A percentile compares a stretch with the other conserved stretches of the same genome.
Evolutionary conservation across 2,888 invertebrate genomes (phyloP).

Genomic region (Boloria euphrosyne): DNA sequence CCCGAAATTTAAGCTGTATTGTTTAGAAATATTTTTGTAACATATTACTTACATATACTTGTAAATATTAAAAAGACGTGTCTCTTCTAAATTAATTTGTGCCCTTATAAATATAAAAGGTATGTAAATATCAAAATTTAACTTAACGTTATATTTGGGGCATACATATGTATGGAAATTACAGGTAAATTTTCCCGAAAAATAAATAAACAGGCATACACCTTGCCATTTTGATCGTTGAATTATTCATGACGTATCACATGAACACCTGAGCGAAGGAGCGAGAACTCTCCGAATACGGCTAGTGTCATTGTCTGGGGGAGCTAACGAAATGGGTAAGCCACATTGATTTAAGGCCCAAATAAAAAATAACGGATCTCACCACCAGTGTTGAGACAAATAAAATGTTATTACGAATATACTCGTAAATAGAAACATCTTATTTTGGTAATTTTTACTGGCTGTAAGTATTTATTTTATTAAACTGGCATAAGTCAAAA

Average conservation of each 20-base stretch:
- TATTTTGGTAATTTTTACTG: background rate
- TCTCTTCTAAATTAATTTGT: slow-evolving; percentile 24
- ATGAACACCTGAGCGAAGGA: slow-evolving; percentile 61
- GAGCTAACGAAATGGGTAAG: slow-evolving; percentile 69
- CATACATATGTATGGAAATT: slow-evolving; percentile 60
- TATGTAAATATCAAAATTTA: slow-evolving; percentile 32
- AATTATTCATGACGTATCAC: slow-evolving; percentile 79
- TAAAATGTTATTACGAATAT: slow-evolving; percentile 52
- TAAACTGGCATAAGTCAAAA: background rate
- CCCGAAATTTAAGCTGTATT: background rate
- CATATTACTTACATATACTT: slow-evolving; percentile 2
- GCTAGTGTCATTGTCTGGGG: slow-evolving; percentile 56
- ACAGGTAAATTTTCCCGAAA: slow-evolving; percentile 65
- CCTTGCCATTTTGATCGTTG: slow-evolving; percentile 79
- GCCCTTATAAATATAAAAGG: slow-evolving; percentile 19
- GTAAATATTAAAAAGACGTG: background rate
- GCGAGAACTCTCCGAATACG: slow-evolving; percentile 61
- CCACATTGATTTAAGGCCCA: slow-evolving; percentile 60
- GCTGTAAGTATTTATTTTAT: background rate
- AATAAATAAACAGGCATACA: slow-evolving; percentile 76
- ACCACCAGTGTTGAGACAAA: slow-evolving; percentile 52
- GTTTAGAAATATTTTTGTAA: background rate
- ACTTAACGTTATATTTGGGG: slow-evolving; percentile 21
- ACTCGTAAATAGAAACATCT: slow-evolving; percentile 24
- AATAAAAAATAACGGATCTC: slow-evolving; percentile 57